phyloP scores from a whole-genome alignment of 2,797 vertebrate species.

The Diglossa cyanea region DNA sequence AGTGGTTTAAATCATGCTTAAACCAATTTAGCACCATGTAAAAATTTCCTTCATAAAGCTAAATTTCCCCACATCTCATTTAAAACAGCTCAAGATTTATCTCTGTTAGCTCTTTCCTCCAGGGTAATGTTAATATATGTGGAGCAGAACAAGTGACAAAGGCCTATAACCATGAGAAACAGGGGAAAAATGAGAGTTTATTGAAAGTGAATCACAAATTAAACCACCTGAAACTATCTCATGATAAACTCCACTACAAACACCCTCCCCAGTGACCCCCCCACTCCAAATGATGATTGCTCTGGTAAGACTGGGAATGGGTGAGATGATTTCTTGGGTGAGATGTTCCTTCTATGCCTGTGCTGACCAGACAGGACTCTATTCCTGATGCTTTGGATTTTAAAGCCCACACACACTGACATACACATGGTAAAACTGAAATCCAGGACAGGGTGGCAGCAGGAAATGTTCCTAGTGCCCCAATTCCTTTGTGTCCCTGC shows the following conservation, averaged over 20 bases:
- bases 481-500: accelerated
- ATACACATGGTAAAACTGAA: background rate
- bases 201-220: background rate
- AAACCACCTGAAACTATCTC: background rate
- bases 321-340: background rate
- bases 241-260: background rate
- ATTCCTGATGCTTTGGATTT: background rate
- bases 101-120: background rate
- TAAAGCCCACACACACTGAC: background rate
- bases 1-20: constrained; percentile 5
- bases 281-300: background rate
- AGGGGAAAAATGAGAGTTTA: background rate
- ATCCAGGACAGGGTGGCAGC: background rate
- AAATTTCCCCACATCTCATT: background rate
- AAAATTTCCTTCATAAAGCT: background rate
- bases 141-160: background rate
- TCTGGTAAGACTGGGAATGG: background rate
- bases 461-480: background rate
- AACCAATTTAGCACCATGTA: background rate
- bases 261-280: background rate
- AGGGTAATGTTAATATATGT: background rate
- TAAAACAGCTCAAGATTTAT: background rate
- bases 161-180: background rate
- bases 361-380: background rate
- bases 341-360: background rate